These are phyloP conservation scores for Urophycis tenuis DNA, from an alignment of 2,797 vertebrate genomes.

Conservation along the genomic window DNA sequence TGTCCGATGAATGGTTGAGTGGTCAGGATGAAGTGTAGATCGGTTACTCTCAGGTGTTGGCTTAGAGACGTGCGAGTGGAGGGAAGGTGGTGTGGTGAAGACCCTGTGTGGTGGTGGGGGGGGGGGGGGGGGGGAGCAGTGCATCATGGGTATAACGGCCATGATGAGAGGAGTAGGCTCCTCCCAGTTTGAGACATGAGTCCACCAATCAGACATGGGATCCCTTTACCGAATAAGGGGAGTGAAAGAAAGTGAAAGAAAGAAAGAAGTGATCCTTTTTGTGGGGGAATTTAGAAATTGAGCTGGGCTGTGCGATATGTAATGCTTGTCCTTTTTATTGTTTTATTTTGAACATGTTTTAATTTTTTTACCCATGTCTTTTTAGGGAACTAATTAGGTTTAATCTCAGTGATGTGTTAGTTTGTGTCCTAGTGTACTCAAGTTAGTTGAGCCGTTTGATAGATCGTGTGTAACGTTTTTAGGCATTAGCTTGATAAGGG, in stretches of 20 bases:
- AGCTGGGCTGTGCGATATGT: slow-evolving; percentile 56
- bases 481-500: slow-evolving; percentile 67
- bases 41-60: not conserved
- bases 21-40: not conserved
- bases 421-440: slow-evolving; percentile 63
- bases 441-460: slow-evolving; percentile 66
- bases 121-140: not conserved
- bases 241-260: slow-evolving; percentile 28
- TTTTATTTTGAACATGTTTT: slow-evolving; percentile 41
- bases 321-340: slow-evolving; percentile 50
- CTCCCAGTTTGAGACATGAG: slow-evolving; percentile 7
- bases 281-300: slow-evolving; percentile 31
- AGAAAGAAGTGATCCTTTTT: slow-evolving; percentile 8
- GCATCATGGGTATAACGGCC: not conserved
- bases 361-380: slow-evolving; percentile 31
- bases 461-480: slow-evolving; percentile 71
- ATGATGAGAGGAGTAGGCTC: slow-evolving; percentile 19
- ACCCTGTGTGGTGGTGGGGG: too few species aligned
- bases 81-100: not conserved
- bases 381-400: slow-evolving; percentile 29
- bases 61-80: not conserved
- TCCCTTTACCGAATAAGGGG: slow-evolving; percentile 46
- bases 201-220: slow-evolving; percentile 3
- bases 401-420: slow-evolving; percentile 66
- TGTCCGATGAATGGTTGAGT: not conserved